These are phyloP conservation scores for Protaetia brevitarsis DNA, from an alignment of 1,140 invertebrate genomes.

Conservation along the genomic window DNA sequence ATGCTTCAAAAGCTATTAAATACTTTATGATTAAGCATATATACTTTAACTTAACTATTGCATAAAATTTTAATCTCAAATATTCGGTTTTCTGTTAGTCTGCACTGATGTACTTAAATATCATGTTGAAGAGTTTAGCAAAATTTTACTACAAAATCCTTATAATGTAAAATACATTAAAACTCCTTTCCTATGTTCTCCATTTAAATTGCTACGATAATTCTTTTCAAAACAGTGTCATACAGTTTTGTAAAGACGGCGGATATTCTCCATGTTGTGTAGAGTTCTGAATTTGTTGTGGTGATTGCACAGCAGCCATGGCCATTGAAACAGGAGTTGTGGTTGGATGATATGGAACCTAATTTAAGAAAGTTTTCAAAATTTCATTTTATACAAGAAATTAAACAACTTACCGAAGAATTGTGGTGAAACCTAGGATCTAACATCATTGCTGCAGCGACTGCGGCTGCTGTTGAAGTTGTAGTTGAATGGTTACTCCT, in stretches of 20 bases:
- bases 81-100: too few relatives aligned
- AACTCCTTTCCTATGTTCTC: neutral
- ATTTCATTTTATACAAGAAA: neutral
- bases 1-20: conserved; percentile 8
- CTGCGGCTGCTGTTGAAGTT: conserved; percentile 47
- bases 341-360: conserved; percentile 47
- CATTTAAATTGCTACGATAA: neutral
- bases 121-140: too few relatives aligned
- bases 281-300: conserved; percentile 47
- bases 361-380: neutral
- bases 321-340: conserved; percentile 49
- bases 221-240: conserved; percentile 44
- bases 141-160: too few relatives aligned
- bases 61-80: too few relatives aligned
- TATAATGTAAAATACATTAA: too few relatives aligned
- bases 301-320: conserved; percentile 46
- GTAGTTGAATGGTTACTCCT: conserved; percentile 44
- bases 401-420: conserved; percentile 37
- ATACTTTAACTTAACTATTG: too few relatives aligned
- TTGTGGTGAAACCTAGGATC: conserved; percentile 49
- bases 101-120: too few relatives aligned
- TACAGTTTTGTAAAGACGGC: conserved; percentile 47
- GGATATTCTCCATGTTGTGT: conserved; percentile 49
- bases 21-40: too few relatives aligned
- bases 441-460: conserved; percentile 49